Evolutionary conservation across 2,113 vertebrate species (phyloP).

Genomic region (Todiramphus saurophagus): DNA sequence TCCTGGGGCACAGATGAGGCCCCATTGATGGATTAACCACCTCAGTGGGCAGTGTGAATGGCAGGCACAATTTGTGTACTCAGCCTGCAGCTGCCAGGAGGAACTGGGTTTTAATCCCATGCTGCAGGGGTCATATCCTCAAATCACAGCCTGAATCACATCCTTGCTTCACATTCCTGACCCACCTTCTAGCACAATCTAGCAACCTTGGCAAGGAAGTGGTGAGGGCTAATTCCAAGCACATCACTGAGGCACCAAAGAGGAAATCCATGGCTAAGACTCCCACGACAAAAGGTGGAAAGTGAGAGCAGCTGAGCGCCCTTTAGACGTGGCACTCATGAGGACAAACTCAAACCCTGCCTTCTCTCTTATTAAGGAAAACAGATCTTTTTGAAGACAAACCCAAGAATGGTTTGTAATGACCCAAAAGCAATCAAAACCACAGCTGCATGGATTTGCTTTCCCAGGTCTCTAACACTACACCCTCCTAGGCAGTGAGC

Average conservation of each 20-base stretch:
- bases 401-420: too few species aligned
- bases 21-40: constrained; percentile 34
- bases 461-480: background rate
- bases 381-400: background rate
- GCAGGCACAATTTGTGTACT: background rate
- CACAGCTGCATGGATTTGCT: background rate
- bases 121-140: constrained; percentile 8
- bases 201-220: background rate
- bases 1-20: background rate
- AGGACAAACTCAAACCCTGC: background rate
- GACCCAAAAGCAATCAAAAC: accelerated
- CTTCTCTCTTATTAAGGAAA: background rate
- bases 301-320: background rate
- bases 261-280: background rate
- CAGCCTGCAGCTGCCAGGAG: background rate
- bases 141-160: background rate
- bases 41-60: constrained; percentile 12
- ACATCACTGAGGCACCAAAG: background rate
- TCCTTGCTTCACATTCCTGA: background rate
- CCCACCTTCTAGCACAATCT: background rate
- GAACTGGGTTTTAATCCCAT: background rate
- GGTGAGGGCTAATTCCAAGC: background rate
- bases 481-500: accelerated
- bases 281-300: accelerated
- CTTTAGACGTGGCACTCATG: background rate